Evolutionary conservation across 2,113 vertebrate genomes (phyloP).

Genomic region (Myrmophylax atrothorax): DNA sequence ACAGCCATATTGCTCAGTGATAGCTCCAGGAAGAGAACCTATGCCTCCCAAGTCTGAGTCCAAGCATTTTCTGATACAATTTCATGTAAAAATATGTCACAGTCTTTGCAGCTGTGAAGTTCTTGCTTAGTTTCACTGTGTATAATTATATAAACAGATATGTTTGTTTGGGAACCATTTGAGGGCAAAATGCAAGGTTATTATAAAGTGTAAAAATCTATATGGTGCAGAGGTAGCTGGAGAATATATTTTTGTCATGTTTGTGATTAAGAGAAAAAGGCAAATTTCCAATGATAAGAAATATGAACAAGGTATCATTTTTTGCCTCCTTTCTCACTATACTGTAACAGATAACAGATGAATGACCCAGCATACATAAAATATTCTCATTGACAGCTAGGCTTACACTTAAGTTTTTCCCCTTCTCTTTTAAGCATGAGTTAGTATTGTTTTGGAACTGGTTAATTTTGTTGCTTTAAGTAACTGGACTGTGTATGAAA

Average conservation of each 20-base stretch:
- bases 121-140: background rate
- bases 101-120: background rate
- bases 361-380: background rate
- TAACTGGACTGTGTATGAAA: background rate
- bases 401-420: background rate
- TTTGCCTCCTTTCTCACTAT: background rate
- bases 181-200: background rate
- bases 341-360: background rate
- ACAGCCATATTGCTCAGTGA: background rate
- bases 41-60: background rate
- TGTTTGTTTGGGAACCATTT: background rate
- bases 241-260: background rate
- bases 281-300: background rate
- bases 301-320: background rate
- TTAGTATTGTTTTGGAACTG: background rate
- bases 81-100: background rate
- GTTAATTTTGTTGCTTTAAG: background rate
- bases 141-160: background rate
- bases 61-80: background rate
- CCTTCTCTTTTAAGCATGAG: background rate
- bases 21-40: background rate
- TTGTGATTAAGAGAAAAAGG: background rate
- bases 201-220: background rate
- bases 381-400: background rate
- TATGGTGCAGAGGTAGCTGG: background rate